These are phyloP conservation scores for Dichetophora obliterata DNA, from an alignment of 2,888 invertebrate species.

Conservation along the genomic window DNA sequence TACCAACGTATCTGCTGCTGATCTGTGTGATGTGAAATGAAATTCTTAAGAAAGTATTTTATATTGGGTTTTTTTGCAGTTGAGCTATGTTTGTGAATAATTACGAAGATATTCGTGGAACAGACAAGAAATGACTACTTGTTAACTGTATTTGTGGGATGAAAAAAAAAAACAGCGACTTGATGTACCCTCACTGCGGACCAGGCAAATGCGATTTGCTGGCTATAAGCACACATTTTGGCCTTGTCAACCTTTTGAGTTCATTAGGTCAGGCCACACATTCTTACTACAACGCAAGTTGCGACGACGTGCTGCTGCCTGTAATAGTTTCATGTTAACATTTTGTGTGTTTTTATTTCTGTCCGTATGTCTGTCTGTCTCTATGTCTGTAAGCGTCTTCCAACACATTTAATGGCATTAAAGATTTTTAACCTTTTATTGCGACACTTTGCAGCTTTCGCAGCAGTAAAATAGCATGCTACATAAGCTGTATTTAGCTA, in stretches of 20 bases:
- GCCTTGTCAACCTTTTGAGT: constrained; percentile 51
- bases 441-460: not conserved
- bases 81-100: not conserved
- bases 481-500: not conserved
- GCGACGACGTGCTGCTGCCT: not conserved
- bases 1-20: too few relatives aligned
- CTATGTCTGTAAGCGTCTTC: not conserved
- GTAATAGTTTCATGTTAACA: not conserved
- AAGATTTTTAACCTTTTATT: constrained; percentile 35
- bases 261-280: constrained; percentile 43
- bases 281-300: not conserved
- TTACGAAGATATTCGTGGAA: too few relatives aligned
- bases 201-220: constrained; percentile 57
- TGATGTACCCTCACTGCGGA: constrained; percentile 36
- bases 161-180: constrained; percentile 10
- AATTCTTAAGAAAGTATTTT: not conserved
- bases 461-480: not conserved
- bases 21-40: too few relatives aligned
- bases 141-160: too few relatives aligned
- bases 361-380: not conserved
- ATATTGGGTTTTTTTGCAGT: not conserved
- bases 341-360: not conserved
- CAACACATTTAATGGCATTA: constrained; percentile 39
- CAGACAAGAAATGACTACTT: too few relatives aligned
- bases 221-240: constrained; percentile 37